phyloP scores from a whole-genome alignment of 2,797 vertebrate genomes.

The Paedocypris micromegethes region DNA sequence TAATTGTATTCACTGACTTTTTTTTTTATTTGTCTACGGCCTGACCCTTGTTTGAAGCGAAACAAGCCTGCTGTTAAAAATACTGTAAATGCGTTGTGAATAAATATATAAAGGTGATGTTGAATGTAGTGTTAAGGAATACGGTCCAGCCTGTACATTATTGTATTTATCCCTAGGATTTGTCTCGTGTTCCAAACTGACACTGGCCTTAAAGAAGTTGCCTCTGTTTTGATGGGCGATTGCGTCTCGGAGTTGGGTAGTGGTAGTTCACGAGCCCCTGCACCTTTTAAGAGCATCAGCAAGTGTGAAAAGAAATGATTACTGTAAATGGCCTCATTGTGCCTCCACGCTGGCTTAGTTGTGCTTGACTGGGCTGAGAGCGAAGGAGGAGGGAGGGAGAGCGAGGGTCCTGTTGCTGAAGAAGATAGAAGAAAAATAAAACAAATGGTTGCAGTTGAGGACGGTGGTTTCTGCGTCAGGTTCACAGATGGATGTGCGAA shows the following conservation, averaged over 20 bases:
- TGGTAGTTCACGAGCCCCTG: slow-evolving; percentile 67
- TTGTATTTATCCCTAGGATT: background rate
- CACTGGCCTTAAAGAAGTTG: background rate
- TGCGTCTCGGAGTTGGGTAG: slow-evolving; percentile 21
- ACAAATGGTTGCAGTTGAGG: slow-evolving; percentile 11
- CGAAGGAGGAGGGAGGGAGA: slow-evolving; percentile 50
- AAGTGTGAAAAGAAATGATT: slow-evolving; percentile 81
- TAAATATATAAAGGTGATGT: too few relatives aligned
- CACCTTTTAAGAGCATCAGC: slow-evolving; percentile 81
- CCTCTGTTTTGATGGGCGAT: slow-evolving; percentile 27
- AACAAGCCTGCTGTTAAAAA: too few relatives aligned
- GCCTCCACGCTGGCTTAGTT: slow-evolving; percentile 75
- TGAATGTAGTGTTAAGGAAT: too few relatives aligned
- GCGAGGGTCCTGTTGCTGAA: slow-evolving; percentile 16
- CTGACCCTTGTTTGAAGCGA: too few relatives aligned
- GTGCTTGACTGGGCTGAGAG: slow-evolving; percentile 72
- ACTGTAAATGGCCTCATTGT: slow-evolving; percentile 76
- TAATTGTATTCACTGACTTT: too few relatives aligned
- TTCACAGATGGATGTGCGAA: slow-evolving; percentile 12
- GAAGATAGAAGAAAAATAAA: slow-evolving; percentile 4
- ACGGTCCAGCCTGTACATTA: too few relatives aligned
- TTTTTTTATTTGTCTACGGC: too few relatives aligned
- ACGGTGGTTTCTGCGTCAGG: background rate
- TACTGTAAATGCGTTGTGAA: too few relatives aligned
- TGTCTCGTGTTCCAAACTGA: too few relatives aligned